phyloP scores from a whole-genome alignment of 2,113 vertebrate genomes.

The Thomomys bottae region DNA sequence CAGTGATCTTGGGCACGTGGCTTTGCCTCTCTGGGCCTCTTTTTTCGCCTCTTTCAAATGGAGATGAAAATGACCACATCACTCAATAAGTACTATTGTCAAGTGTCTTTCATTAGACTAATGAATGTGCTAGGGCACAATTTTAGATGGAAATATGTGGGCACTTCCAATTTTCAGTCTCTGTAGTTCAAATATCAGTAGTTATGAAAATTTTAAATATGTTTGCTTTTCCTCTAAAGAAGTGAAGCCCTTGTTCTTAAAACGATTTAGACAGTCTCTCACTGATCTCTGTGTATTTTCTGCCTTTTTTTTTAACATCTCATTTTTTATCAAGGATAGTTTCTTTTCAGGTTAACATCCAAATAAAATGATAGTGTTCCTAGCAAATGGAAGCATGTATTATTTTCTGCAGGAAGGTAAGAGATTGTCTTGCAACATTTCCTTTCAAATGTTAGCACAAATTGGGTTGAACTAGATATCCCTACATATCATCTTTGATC shows the following conservation, averaged over 20 bases:
- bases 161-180: constrained; percentile 74
- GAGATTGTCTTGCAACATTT: not conserved
- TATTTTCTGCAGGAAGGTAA: constrained; percentile 32
- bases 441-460: constrained; percentile 17
- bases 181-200: constrained; percentile 62
- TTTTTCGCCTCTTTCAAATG: not conserved
- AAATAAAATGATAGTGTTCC: not conserved
- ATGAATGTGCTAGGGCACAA: constrained; percentile 70
- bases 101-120: constrained; percentile 72
- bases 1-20: rapidly evolving
- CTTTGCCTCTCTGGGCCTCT: not conserved
- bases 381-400: constrained; percentile 32
- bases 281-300: constrained; percentile 32
- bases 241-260: constrained; percentile 48
- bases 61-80: not conserved
- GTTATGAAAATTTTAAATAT: not conserved
- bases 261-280: constrained; percentile 37
- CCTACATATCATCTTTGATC: not conserved
- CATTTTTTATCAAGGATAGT: constrained; percentile 2
- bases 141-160: constrained; percentile 64
- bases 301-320: not conserved
- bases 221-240: constrained; percentile 42
- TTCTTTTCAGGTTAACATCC: not conserved
- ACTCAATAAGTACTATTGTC: constrained; percentile 16
- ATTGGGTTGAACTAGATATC: not conserved